Conservation (phyloP, 2,888 invertebrate genomes). For the Serrognathus titanus region DNA sequence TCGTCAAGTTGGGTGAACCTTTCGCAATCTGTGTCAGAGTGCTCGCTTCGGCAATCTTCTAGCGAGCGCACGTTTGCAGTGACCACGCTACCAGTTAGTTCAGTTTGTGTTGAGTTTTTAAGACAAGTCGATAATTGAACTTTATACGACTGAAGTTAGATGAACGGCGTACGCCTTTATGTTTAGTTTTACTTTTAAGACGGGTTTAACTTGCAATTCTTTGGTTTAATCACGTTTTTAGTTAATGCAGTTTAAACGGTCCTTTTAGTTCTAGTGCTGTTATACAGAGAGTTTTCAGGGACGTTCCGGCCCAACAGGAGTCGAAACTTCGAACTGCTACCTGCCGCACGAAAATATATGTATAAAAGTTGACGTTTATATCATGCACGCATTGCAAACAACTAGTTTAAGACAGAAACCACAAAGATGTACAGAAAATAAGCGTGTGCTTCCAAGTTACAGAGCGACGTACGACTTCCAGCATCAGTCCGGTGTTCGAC, state of each 20-base stretch:
- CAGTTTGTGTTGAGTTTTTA: constrained; percentile 21
- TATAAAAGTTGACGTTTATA: constrained; percentile 1
- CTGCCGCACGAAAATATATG: constrained; percentile 34
- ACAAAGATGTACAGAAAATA: not conserved
- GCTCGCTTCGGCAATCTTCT: not conserved
- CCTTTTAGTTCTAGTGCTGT: constrained; percentile 41
- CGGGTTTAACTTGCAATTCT: not conserved
- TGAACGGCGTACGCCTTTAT: not conserved
- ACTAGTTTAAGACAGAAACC: not conserved
- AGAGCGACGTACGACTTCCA: constrained; percentile 26
- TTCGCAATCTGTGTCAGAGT: constrained; percentile 6
- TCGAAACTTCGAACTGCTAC: constrained; percentile 47
- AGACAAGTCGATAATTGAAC: not conserved
- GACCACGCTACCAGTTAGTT: constrained; percentile 38
- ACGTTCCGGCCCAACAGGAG: constrained; percentile 47
- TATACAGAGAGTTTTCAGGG: constrained; percentile 48
- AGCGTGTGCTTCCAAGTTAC: too few relatives aligned
- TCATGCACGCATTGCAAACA: not conserved
- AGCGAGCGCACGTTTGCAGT: constrained; percentile 36
- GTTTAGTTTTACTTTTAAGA: not conserved
- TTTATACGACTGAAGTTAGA: too few relatives aligned
- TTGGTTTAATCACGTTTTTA: not conserved
- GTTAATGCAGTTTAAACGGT: not conserved
- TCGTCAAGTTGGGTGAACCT: constrained; percentile 14
- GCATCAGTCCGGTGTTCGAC: constrained; percentile 48